Evolutionary conservation across 2,113 vertebrate genomes (phyloP).

Genomic region (Potamarius usumacintae): DNA sequence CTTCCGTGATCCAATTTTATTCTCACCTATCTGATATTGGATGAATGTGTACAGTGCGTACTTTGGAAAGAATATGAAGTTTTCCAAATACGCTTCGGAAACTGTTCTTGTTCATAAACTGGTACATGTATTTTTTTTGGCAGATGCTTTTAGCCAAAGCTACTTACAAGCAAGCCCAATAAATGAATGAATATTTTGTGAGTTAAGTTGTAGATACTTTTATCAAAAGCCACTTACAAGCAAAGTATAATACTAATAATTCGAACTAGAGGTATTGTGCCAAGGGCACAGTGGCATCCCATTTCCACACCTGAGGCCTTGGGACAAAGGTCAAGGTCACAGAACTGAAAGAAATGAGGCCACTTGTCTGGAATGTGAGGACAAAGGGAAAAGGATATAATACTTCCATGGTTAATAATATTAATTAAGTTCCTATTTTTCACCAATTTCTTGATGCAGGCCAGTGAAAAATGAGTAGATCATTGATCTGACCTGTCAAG

Average conservation of each 20-base stretch:
- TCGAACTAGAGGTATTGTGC: no score
- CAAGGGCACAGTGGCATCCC: no score
- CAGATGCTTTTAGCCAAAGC: background rate
- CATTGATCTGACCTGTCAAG: no score
- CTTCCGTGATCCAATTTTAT: background rate
- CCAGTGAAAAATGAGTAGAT: no score
- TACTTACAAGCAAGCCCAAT: background rate
- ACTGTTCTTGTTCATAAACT: background rate
- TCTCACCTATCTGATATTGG: background rate
- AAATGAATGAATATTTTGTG: background rate
- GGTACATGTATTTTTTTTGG: background rate
- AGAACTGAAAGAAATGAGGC: no score
- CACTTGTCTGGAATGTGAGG: no score
- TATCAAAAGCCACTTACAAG: background rate
- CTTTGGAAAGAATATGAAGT: background rate
- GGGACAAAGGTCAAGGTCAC: no score
- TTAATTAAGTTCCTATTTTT: no score
- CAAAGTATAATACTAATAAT: background rate
- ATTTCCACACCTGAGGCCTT: no score
- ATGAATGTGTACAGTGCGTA: background rate
- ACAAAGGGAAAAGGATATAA: no score
- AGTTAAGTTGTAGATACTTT: background rate
- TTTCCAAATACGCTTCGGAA: background rate
- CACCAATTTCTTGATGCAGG: no score
- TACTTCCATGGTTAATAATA: no score